These are phyloP conservation scores for Sitodiplosis mosellana DNA, from an alignment of 1,140 invertebrate species.

Conservation along the genomic window DNA sequence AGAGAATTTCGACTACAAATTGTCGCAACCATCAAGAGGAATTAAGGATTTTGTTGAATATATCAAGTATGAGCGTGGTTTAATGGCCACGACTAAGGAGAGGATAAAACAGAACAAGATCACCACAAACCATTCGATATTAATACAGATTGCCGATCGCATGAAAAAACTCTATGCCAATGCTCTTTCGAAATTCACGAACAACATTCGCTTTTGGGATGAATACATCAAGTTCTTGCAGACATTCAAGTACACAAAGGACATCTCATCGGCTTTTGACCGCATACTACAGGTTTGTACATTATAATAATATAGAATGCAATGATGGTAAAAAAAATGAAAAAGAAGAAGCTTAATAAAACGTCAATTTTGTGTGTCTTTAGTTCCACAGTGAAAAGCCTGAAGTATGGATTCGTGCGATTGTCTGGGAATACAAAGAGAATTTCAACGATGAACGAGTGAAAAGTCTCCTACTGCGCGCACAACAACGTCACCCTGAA, in stretches of 20 bases:
- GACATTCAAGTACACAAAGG: background rate
- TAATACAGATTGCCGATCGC: background rate
- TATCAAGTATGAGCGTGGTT: background rate
- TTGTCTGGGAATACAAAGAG: background rate
- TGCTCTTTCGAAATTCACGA: background rate
- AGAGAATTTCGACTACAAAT: background rate
- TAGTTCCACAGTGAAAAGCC: background rate
- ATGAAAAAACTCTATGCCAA: background rate
- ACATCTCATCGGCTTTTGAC: background rate
- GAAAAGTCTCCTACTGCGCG: background rate
- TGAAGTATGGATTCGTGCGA: background rate
- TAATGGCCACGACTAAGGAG: background rate
- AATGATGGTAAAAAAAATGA: too few relatives aligned
- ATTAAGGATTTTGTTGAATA: background rate
- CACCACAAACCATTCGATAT: background rate
- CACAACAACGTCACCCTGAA: background rate
- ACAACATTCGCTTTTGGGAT: background rate
- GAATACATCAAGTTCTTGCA: background rate
- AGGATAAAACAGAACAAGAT: background rate
- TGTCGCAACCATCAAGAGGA: background rate
- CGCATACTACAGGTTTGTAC: background rate
- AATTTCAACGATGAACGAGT: background rate
- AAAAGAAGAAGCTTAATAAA: too few relatives aligned
- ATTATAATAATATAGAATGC: too few relatives aligned
- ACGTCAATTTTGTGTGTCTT: background rate